These are phyloP conservation scores for Tetanocera ferruginea DNA, from an alignment of 2,888 invertebrate species.

Conservation along the genomic window DNA sequence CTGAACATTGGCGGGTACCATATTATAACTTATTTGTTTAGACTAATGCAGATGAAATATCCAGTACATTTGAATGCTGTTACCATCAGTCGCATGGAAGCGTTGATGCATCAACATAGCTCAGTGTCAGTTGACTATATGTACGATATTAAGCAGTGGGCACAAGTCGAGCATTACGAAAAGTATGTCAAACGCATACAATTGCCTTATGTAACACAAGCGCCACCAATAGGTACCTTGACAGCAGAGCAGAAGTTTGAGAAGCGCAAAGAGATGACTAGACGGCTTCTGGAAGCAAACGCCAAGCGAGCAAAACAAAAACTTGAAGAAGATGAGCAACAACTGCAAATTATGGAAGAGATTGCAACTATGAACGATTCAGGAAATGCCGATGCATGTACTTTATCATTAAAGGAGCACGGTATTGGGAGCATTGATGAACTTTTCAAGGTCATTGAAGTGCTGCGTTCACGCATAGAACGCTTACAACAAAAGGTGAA, in stretches of 20 bases:
- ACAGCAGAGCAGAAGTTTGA: constrained; percentile 87
- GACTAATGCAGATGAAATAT: constrained; percentile 91
- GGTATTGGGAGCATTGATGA: constrained; percentile 26
- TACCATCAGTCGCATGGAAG: constrained; percentile 88
- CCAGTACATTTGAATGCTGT: constrained; percentile 91
- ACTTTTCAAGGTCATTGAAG: constrained; percentile 27
- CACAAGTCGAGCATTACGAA: constrained; percentile 85
- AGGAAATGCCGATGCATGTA: constrained; percentile 79
- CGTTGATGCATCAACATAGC: constrained; percentile 86
- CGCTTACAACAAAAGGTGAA: constrained; percentile 63
- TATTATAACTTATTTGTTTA: constrained; percentile 81
- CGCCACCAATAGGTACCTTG: constrained; percentile 69
- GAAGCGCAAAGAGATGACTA: constrained; percentile 86
- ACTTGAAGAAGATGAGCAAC: constrained; percentile 89
- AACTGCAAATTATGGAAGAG: constrained; percentile 80
- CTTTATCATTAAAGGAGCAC: constrained; percentile 32
- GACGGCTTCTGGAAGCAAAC: constrained; percentile 88
- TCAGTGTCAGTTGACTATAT: constrained; percentile 84
- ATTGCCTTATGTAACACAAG: constrained; percentile 80
- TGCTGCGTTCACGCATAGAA: constrained; percentile 70
- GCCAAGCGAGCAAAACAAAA: constrained; percentile 89
- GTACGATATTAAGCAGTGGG: constrained; percentile 85
- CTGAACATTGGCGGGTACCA: constrained; percentile 89
- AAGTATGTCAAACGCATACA: constrained; percentile 87
- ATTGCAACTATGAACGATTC: constrained; percentile 84